A percentile compares a stretch with the other conserved stretches of the same genome.
These are phyloP conservation scores for Sandelia bainsii DNA, from an alignment of 2,797 vertebrate species.

Conservation along the genomic window DNA sequence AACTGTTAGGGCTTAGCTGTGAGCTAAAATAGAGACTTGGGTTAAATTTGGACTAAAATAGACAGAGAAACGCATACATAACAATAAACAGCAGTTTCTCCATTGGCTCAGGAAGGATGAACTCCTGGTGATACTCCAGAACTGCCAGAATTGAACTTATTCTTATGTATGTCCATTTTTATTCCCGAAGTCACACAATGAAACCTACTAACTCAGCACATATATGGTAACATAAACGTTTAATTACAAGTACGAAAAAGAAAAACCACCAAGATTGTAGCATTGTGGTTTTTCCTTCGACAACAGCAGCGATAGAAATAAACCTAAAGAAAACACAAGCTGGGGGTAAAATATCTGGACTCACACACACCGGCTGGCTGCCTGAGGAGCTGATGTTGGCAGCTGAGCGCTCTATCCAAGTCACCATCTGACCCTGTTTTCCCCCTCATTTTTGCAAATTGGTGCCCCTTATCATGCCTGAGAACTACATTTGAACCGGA, in stretches of 20 bases:
- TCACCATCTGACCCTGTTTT: slow-evolving; percentile 72
- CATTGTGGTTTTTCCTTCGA: slow-evolving; percentile 57
- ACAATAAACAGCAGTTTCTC: not conserved
- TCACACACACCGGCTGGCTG: not conserved
- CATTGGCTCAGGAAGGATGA: slow-evolving; percentile 15
- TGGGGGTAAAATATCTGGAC: slow-evolving; percentile 46
- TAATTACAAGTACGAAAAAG: slow-evolving; percentile 55
- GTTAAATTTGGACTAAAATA: not conserved
- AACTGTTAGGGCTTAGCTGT: no score
- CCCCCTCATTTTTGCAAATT: slow-evolving; percentile 69
- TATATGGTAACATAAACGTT: slow-evolving; percentile 50
- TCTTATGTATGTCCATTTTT: slow-evolving; percentile 22
- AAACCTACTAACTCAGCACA: slow-evolving; percentile 54
- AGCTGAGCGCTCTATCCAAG: slow-evolving; percentile 45
- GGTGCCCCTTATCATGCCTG: slow-evolving; percentile 55
- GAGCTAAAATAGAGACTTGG: not conserved
- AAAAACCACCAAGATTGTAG: slow-evolving; percentile 55
- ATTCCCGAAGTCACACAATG: slow-evolving; percentile 47
- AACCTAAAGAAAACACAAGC: slow-evolving; percentile 61
- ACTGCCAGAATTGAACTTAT: slow-evolving; percentile 36
- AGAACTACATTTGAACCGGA: slow-evolving; percentile 67
- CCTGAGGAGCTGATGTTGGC: slow-evolving; percentile 35
- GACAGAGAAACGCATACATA: not conserved
- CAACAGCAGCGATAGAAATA: slow-evolving; percentile 65
- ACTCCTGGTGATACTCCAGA: slow-evolving; percentile 23